Conservation (phyloP, 2,888 invertebrate genomes). For the Fragum sueziense region DNA sequence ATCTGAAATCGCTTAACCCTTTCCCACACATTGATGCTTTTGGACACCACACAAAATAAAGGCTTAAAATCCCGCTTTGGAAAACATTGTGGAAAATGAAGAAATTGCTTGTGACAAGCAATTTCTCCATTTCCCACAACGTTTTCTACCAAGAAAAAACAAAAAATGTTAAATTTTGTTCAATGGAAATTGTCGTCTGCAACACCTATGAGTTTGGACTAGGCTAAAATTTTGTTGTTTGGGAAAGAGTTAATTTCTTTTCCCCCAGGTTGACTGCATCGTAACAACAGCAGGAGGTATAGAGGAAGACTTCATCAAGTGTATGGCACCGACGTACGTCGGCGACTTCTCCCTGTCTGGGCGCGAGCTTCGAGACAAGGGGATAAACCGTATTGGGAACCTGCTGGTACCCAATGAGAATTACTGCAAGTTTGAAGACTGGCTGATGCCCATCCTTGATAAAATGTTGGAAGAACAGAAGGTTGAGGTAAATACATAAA, state of each 20-base stretch:
- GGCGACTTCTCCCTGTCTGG: slow-evolving; percentile 95
- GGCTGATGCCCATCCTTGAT: slow-evolving; percentile 96
- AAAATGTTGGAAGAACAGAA: slow-evolving; percentile 95
- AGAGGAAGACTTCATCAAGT: slow-evolving; percentile 99
- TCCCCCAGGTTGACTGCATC: slow-evolving; percentile 92
- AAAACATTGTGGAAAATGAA: too few species aligned
- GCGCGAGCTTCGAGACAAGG: slow-evolving; percentile 89
- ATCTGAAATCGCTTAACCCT: too few species aligned
- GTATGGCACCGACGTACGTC: slow-evolving; percentile 95
- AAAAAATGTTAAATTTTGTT: too few species aligned
- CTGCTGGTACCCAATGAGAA: slow-evolving; percentile 98
- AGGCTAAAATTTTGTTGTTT: neutral
- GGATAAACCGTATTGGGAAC: slow-evolving; percentile 96
- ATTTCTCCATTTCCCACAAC: too few species aligned
- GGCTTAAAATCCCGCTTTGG: too few species aligned
- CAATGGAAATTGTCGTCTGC: too few species aligned
- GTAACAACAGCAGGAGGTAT: slow-evolving; percentile 99
- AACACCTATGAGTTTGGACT: too few species aligned
- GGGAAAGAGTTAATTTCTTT: neutral
- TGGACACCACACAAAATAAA: too few species aligned
- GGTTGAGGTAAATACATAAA: slow-evolving; percentile 82
- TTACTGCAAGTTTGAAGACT: slow-evolving; percentile 98
- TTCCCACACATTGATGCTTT: too few species aligned
- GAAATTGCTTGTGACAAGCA: too few species aligned
- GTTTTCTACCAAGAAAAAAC: too few species aligned